Percentiles rank a stretch among this genome's conserved stretches.
phyloP scores from a whole-genome alignment of 2,888 invertebrate species.

The Leptinotarsa tumamoca region DNA sequence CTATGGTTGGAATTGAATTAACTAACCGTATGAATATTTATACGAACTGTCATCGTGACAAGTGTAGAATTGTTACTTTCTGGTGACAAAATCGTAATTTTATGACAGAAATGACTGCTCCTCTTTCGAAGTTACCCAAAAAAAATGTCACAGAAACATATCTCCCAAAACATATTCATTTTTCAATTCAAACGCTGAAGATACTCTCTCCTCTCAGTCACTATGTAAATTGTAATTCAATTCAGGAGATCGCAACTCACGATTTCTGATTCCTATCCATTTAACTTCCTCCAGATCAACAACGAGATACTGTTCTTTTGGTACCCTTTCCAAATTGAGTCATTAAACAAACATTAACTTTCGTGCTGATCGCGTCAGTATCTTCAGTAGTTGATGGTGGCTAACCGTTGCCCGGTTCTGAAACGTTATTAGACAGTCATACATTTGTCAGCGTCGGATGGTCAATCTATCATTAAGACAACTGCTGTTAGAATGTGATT shows the following conservation, averaged over 20 bases:
- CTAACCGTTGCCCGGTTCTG: slow-evolving; percentile 5
- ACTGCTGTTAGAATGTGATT: slow-evolving; percentile 23
- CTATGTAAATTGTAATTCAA: too few species aligned
- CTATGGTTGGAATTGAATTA: too few species aligned
- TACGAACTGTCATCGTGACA: too few species aligned
- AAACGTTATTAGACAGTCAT: slow-evolving; percentile 16
- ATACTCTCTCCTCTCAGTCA: too few species aligned
- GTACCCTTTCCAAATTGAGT: slow-evolving; percentile 1
- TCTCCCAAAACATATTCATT: too few species aligned
- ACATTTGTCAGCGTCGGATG: slow-evolving; percentile 19
- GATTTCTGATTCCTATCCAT: background rate
- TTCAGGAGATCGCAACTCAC: background rate
- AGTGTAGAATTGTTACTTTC: too few species aligned
- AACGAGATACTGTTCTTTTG: background rate
- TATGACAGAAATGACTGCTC: too few species aligned
- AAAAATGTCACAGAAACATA: too few species aligned
- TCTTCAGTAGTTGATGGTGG: slow-evolving; percentile 7
- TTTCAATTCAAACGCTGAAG: too few species aligned
- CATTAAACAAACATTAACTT: slow-evolving; percentile 17
- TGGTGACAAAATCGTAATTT: too few species aligned
- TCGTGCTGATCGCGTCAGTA: background rate
- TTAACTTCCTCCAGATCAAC: background rate
- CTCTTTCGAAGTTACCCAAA: too few species aligned
- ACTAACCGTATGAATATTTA: too few species aligned
- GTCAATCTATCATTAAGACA: slow-evolving; percentile 19